Conservation (phyloP, 2,888 invertebrate species). For the Vesta saturnalis region DNA sequence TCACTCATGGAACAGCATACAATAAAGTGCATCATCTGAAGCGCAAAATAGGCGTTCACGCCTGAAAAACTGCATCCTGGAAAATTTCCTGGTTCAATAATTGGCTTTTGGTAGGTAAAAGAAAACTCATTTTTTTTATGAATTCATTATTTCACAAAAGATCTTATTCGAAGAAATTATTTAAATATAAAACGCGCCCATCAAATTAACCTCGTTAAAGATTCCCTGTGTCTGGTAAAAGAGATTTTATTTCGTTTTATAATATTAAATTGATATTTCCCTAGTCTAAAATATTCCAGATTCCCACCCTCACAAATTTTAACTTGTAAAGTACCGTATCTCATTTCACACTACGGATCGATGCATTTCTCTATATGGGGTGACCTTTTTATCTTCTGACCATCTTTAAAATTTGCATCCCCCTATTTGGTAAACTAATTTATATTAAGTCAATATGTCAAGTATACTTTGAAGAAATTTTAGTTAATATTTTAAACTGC, state of each 20-base stretch:
- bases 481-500: neutral
- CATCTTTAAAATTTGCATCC: neutral
- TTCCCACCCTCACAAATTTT: neutral
- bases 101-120: too few species aligned
- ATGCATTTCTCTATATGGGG: neutral
- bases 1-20: too few species aligned
- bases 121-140: too few species aligned
- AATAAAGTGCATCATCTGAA: too few species aligned
- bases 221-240: neutral
- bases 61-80: too few species aligned
- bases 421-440: neutral
- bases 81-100: too few species aligned
- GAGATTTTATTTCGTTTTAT: constrained; percentile 1
- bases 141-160: too few species aligned
- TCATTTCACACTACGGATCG: neutral
- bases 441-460: too few species aligned
- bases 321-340: too few species aligned
- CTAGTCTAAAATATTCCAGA: neutral
- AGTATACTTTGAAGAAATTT: neutral
- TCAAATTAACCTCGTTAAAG: neutral
- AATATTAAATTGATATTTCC: constrained; percentile 1
- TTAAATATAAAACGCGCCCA: too few species aligned
- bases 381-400: neutral
- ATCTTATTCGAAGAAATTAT: too few species aligned
- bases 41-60: too few species aligned